A percentile compares a stretch with the other conserved stretches of the same genome.
phyloP scores from a whole-genome alignment of 2,797 vertebrate genomes.

The Synaphobranchus kaupii region DNA sequence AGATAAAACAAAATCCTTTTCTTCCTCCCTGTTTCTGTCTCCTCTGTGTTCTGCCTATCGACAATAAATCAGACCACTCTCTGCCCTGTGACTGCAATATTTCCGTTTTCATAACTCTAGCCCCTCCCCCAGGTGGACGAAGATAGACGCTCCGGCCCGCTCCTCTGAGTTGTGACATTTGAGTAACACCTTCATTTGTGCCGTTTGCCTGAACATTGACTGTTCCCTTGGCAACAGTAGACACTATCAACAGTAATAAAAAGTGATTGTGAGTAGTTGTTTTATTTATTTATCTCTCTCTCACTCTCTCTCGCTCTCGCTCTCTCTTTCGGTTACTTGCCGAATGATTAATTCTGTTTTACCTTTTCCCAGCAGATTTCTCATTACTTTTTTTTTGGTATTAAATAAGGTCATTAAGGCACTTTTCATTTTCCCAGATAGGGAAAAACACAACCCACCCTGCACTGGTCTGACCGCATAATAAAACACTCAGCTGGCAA shows the following conservation, averaged over 20 bases:
- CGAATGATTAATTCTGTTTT: neutral
- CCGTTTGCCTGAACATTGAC: neutral
- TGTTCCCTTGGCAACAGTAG: conserved; percentile 11
- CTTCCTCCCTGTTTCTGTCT: neutral
- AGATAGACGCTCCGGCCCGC: neutral
- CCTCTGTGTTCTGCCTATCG: neutral
- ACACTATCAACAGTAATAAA: conserved; percentile 12
- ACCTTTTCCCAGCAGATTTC: neutral
- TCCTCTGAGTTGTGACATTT: conserved; percentile 5
- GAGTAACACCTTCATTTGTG: neutral
- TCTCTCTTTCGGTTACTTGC: neutral
- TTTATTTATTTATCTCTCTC: neutral
- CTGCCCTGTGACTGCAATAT: neutral
- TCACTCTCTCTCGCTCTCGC: neutral
- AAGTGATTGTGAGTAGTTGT: neutral
- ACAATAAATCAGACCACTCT: neutral
- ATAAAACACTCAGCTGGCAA: neutral
- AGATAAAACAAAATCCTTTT: neutral
- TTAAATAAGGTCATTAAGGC: neutral
- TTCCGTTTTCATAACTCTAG: neutral
- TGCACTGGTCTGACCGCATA: neutral
- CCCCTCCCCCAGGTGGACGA: neutral
- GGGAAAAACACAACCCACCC: neutral
- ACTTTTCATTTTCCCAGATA: conserved; percentile 1
- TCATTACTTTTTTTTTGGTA: neutral